Conservation (phyloP, 2,113 vertebrate species). For the Trematomus loennbergii region DNA sequence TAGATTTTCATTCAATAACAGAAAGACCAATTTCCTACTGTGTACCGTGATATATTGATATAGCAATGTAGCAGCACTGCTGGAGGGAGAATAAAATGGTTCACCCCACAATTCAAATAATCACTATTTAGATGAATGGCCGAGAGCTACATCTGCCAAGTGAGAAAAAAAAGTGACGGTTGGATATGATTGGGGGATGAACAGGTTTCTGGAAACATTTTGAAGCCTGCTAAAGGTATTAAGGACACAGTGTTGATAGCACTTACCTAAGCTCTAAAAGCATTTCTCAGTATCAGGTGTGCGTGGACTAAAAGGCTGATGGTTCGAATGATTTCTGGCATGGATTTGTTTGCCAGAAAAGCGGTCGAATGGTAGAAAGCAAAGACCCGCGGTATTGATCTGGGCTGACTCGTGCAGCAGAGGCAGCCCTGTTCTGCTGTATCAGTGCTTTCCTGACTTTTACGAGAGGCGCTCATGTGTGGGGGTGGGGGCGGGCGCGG, state of each 20-base stretch:
- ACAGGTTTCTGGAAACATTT: slow-evolving; percentile 53
- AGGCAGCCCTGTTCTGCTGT: slow-evolving; percentile 79
- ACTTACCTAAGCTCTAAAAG: slow-evolving; percentile 77
- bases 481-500: slow-evolving; percentile 30
- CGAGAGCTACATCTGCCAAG: slow-evolving; percentile 21
- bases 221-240: slow-evolving; percentile 55
- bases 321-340: slow-evolving; percentile 71
- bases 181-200: slow-evolving; percentile 37
- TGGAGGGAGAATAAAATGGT: background rate
- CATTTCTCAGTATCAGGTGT: slow-evolving; percentile 73
- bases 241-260: slow-evolving; percentile 65
- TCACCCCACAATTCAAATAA: slow-evolving; percentile 19
- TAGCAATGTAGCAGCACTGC: slow-evolving; percentile 8
- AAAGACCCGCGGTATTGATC: slow-evolving; percentile 78
- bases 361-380: slow-evolving; percentile 73
- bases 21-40: background rate
- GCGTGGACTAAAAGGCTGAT: slow-evolving; percentile 71
- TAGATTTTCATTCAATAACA: background rate
- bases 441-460: slow-evolving; percentile 84
- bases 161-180: slow-evolving; percentile 17
- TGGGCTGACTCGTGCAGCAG: slow-evolving; percentile 67
- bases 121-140: slow-evolving; percentile 49
- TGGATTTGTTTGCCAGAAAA: slow-evolving; percentile 79
- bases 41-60: slow-evolving; percentile 32
- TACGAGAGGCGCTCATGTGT: slow-evolving; percentile 75